These are phyloP conservation scores for Adoxophyes honmai DNA, from an alignment of 1,140 invertebrate genomes.

Conservation along the genomic window DNA sequence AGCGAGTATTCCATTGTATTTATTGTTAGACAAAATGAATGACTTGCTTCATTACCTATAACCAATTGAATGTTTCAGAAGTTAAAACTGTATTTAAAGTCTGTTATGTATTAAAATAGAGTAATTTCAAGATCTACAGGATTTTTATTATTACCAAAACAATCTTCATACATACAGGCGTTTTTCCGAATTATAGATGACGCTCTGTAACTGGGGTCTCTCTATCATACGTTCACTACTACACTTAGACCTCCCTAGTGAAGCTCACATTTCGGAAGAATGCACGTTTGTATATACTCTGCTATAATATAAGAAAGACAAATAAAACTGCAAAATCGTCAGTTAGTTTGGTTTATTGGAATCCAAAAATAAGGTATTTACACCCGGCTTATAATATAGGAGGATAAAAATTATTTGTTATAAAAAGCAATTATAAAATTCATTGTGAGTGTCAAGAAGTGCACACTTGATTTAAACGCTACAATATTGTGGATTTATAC, in stretches of 20 bases:
- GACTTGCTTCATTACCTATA: constrained; percentile 54
- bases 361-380: not conserved
- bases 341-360: constrained; percentile 7
- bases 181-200: too few species aligned
- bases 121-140: constrained; percentile 41
- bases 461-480: too few species aligned
- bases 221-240: too few species aligned
- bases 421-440: not conserved
- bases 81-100: constrained; percentile 71
- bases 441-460: too few species aligned
- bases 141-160: constrained; percentile 26
- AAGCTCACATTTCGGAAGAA: too few species aligned
- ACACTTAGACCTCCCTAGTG: too few species aligned
- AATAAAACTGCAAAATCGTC: too few species aligned
- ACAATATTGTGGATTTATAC: too few species aligned
- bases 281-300: too few species aligned
- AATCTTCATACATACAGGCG: too few species aligned
- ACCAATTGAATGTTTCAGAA: constrained; percentile 59
- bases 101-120: constrained; percentile 67
- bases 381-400: not conserved
- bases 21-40: constrained; percentile 59
- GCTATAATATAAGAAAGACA: too few species aligned
- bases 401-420: not conserved
- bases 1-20: constrained; percentile 64
- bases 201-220: too few species aligned